Conservation (phyloP, 2,113 vertebrate genomes). For the Talpa occidentalis region DNA sequence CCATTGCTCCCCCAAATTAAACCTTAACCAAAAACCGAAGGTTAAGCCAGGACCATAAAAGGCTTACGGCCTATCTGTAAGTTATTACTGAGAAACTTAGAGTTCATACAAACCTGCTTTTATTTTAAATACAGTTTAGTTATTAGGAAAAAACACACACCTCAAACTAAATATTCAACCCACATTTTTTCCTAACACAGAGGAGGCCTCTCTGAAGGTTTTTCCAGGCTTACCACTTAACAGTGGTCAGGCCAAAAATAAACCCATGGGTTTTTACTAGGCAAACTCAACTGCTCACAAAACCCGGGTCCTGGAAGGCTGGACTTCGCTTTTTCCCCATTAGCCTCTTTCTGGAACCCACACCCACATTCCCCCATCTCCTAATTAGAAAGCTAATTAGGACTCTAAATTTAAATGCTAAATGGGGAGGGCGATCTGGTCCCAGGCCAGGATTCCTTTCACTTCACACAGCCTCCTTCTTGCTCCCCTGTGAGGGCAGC, state of each 20-base stretch:
- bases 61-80: not conserved
- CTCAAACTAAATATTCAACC: conserved; percentile 61
- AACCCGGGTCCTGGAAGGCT: not conserved
- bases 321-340: not conserved
- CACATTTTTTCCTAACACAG: conserved; percentile 67
- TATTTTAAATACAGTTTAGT: conserved; percentile 64
- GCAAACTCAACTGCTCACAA: conserved; percentile 44
- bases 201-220: conserved; percentile 67
- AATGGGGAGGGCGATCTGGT: conserved; percentile 15
- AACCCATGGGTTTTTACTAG: conserved; percentile 29
- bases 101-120: conserved; percentile 58
- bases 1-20: not conserved
- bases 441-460: conserved; percentile 43
- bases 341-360: not conserved
- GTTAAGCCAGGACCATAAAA: not conserved
- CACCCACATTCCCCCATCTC: not conserved
- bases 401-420: conserved; percentile 61
- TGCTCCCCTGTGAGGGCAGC: not conserved
- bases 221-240: conserved; percentile 68
- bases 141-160: conserved; percentile 48
- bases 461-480: not conserved
- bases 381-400: conserved; percentile 71
- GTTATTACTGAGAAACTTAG: conserved; percentile 28
- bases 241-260: conserved; percentile 76
- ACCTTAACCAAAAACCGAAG: not conserved